phyloP scores from a whole-genome alignment of 2,113 vertebrate species.

The Rattus norvegicus region DNA sequence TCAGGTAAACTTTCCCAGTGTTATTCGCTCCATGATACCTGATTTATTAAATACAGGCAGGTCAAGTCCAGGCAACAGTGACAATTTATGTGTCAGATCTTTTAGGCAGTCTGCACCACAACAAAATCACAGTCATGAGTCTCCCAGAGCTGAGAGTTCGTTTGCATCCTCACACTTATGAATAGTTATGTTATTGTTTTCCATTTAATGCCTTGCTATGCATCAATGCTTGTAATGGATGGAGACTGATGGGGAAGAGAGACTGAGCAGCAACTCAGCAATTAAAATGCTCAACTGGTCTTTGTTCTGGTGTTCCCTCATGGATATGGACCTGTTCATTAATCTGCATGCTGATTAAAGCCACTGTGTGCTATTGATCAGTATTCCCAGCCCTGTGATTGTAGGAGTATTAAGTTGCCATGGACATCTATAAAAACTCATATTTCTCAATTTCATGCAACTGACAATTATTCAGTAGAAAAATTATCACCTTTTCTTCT shows the following conservation, averaged over 20 bases:
- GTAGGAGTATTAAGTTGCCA: slow-evolving; percentile 80
- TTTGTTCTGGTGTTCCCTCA: slow-evolving; percentile 85
- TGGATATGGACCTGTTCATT: slow-evolving; percentile 85
- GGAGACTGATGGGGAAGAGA: slow-evolving; percentile 86
- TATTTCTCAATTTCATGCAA: slow-evolving; percentile 66
- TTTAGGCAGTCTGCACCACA: slow-evolving; percentile 63
- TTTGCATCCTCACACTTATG: slow-evolving; percentile 79
- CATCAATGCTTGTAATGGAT: slow-evolving; percentile 85
- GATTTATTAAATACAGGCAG: slow-evolving; percentile 69
- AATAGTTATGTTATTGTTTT: slow-evolving; percentile 85
- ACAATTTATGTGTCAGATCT: slow-evolving; percentile 71
- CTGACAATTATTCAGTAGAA: slow-evolving; percentile 72
- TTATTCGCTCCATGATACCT: slow-evolving; percentile 79
- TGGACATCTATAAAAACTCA: slow-evolving; percentile 53
- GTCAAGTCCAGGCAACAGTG: slow-evolving; percentile 66
- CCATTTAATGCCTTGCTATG: slow-evolving; percentile 83
- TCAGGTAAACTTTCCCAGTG: slow-evolving; percentile 73
- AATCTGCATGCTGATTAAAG: slow-evolving; percentile 89
- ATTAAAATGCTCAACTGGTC: slow-evolving; percentile 88
- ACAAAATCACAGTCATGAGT: slow-evolving; percentile 77
- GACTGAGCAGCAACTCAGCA: slow-evolving; percentile 86
- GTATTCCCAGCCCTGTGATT: slow-evolving; percentile 77
- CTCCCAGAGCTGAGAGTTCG: slow-evolving; percentile 69
- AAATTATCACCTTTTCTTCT: slow-evolving; percentile 62
- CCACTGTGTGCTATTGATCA: slow-evolving; percentile 84